A percentile compares a stretch with the other conserved stretches of the same genome.
Conservation (phyloP, 2,797 vertebrate genomes). For the Pantherophis vulpinus region DNA sequence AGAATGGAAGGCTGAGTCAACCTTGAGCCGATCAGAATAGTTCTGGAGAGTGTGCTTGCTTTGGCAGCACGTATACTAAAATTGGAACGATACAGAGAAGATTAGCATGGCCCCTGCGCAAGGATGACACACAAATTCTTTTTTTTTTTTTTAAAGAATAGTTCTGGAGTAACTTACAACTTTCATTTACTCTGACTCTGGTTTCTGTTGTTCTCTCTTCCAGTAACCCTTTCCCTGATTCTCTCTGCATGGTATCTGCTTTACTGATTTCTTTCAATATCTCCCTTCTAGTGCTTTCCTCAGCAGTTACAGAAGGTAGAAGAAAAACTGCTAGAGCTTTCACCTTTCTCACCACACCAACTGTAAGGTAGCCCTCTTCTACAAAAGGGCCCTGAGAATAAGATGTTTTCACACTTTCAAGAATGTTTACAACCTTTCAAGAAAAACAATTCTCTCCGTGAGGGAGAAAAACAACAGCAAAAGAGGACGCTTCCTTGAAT, state of each 20-base stretch:
- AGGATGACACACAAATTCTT: no score
- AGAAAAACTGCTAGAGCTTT: background rate
- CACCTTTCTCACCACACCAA: background rate
- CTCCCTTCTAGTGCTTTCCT: background rate
- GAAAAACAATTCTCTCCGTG: background rate
- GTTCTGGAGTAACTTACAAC: background rate
- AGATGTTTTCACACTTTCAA: background rate
- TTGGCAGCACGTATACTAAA: no score
- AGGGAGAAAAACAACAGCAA: background rate
- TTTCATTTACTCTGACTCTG: background rate
- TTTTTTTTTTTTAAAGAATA: no score
- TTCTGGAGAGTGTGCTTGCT: background rate
- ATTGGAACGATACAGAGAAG: no score
- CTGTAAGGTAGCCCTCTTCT: background rate
- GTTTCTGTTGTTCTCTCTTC: background rate
- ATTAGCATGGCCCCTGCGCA: no score
- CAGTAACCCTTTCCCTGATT: background rate
- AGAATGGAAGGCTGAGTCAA: no score
- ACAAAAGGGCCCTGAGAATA: background rate
- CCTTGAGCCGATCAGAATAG: background rate
- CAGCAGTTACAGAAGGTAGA: background rate
- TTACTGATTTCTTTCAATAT: background rate
- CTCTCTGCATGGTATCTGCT: background rate
- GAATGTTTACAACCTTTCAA: background rate
- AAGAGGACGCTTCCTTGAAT: background rate